Base-by-base conservation (phyloP, 35 echinoderm and acorn worm genomes). In the Anneissia japonica region DNA sequence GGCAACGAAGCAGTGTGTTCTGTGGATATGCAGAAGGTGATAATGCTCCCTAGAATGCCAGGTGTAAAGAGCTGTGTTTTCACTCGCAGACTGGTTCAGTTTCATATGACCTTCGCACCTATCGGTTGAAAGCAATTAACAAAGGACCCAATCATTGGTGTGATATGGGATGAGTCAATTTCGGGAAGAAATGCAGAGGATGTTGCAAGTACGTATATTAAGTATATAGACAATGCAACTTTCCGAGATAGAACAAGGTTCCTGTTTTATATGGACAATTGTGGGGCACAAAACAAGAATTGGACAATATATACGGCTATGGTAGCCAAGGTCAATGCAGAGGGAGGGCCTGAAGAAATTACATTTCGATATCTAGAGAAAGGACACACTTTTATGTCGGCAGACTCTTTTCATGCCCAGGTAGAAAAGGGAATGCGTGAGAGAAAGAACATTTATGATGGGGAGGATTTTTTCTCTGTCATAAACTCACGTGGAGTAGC, bases 371-470 rank as follows among this genome's bases (percentile, higher is more conserved):
- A 64, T 64, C 64, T 73, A 0, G 83, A 74, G 36, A 85, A 85
- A 30, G 83, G 83, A 32, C 83, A 85, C 30, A 72, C 41, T 35
- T 84, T 36, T 35, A 85, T 85, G 64, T 74, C 55, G 31, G 83
- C 83, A 21, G 83, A 85, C 36, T 73, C 83, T 23, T 85, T 85
- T 28, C 83, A 74, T 28, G 0, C 0, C 32, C 30, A 85, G 14
- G 34, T 85, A 0, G 83, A 74, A 34, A 85, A 85, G 30, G 83
- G 83, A 0, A 85, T 85, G 83, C 5, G 31, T 9, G 37, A 84
- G 16, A 84, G 3, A 30, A 84, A 72, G 28, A 64, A 84, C 21
- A n/a, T 84, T 2, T 12, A 1, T 37, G 82, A 84, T 73, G 39
- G 33, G 64, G 33, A 46, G 34, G 82, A 72, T 34, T 82, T 82